Base-by-base conservation (phyloP, 2,113 vertebrate species). In the Pseudorectes ferrugineus region DNA sequence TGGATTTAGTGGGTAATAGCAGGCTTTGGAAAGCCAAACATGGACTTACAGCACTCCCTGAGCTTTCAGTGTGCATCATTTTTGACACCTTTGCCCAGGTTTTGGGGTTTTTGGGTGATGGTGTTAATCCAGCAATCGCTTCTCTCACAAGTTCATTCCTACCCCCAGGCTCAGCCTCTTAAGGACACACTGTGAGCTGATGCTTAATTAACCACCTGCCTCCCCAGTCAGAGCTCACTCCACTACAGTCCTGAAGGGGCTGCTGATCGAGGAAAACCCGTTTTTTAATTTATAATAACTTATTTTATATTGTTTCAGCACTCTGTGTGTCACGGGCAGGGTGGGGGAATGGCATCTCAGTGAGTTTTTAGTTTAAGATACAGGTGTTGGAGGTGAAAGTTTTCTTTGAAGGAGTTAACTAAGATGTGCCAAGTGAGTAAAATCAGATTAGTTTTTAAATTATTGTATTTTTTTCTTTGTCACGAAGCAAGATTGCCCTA, bases 141-240 rank as follows among this genome's bases (percentile, higher is more conserved):
- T 74, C 51, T 80, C 68, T 65, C 35, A 2, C 75, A 89, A 92
- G 89, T 95, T 91, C 88, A 86, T 95, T 92, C 77, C 70, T 89
- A 57, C 88, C 94, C 95, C 59, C 59, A 61, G 92, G 95, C 95
- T 95, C 36, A 66, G 57, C 14, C 89, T 93, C 15, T 25, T 95
- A 86, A 96, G 80, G 81, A 93, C 88, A n/a, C 49, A 62, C 90
- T 93, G 90, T 67, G 96, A 95, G 29, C 63, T 83, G 92, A 57
- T 54, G 85, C 91, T 95, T 96, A 97, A 97, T 97, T 94, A 96
- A 94, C 96, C 90, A 96, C 93, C 95, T 85, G 89, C 92, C 77
- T 95, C 71, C 75, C 77, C 77, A 63, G 0, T 21, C 85, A 89
- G 45, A n/a, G 54, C 88, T 89, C 54, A 13, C 52, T 89, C 87